Evolutionary conservation across 2,113 vertebrate species (phyloP).

Genomic region (Halichoerus grypus): DNA sequence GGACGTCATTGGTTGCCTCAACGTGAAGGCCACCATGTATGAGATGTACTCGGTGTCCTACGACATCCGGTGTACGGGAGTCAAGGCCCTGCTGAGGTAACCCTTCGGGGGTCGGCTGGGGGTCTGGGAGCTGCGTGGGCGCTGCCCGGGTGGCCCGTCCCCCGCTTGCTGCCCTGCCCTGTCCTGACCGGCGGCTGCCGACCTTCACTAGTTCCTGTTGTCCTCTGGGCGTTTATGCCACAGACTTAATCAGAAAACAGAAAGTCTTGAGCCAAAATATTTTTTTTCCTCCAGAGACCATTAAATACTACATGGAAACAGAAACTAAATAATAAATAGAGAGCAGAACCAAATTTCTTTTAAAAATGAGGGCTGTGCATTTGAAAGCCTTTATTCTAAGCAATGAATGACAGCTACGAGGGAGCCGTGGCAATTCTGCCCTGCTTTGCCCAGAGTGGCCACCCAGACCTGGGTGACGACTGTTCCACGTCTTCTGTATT

Average conservation of each 20-base stretch:
- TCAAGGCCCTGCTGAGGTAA: conserved; percentile 90
- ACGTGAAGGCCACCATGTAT: conserved; percentile 90
- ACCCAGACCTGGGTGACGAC: too few species aligned
- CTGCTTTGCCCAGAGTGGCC: too few species aligned
- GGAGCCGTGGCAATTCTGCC: too few species aligned
- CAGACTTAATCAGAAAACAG: conserved; percentile 91
- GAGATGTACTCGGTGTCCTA: conserved; percentile 92
- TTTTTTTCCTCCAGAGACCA: conserved; percentile 83
- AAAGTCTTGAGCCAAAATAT: conserved; percentile 88
- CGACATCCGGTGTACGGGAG: conserved; percentile 89
- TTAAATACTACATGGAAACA: conserved; percentile 90
- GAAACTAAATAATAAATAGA: conserved; percentile 75
- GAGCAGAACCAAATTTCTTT: conserved; percentile 62
- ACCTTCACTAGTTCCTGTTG: conserved; percentile 92
- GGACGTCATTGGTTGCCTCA: conserved; percentile 92
- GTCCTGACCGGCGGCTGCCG: conserved; percentile 81
- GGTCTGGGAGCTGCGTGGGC: too few species aligned
- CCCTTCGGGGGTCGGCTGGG: not conserved
- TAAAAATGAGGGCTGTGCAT: not conserved
- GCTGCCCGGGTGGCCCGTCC: rapidly evolving
- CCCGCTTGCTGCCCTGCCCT: not conserved
- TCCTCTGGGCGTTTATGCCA: conserved; percentile 94
- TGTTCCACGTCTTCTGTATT: too few species aligned
- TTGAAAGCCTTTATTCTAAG: conserved; percentile 76
- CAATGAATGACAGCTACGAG: not conserved